Percentiles rank a stretch among this genome's conserved stretches.
phyloP scores from a whole-genome alignment of 2,888 invertebrate species.

The Leucozona laternaria region DNA sequence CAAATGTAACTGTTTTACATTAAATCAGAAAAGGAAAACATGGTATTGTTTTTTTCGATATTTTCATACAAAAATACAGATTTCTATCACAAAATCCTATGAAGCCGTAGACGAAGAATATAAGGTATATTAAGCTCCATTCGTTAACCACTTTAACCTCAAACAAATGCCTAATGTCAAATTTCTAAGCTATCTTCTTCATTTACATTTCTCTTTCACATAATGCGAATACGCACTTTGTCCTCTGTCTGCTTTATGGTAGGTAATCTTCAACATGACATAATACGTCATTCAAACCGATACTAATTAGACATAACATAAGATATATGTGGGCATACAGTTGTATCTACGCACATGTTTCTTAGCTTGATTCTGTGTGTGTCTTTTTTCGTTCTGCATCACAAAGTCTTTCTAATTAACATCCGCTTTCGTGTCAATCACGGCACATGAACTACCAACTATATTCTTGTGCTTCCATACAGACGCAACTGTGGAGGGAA shows the following conservation, averaged over 20 bases:
- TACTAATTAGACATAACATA: conserved; percentile 57
- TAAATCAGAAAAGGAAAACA: too few species aligned
- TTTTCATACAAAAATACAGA: too few species aligned
- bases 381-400: conserved; percentile 14
- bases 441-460: conserved; percentile 2
- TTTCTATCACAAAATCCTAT: background rate
- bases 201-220: background rate
- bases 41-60: too few species aligned
- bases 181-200: background rate
- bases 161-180: conserved; percentile 20
- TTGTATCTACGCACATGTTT: conserved; percentile 1
- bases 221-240: background rate
- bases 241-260: background rate
- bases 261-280: conserved; percentile 37
- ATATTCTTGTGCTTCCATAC: background rate
- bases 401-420: conserved; percentile 66
- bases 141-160: background rate
- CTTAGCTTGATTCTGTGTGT: background rate
- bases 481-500: background rate
- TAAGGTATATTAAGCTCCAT: background rate
- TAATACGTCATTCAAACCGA: conserved; percentile 41
- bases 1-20: too few species aligned
- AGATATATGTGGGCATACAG: background rate
- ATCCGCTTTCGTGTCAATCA: conserved; percentile 69
- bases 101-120: background rate